phyloP scores from a whole-genome alignment of 2,113 vertebrate genomes.

The Eidolon helvum region DNA sequence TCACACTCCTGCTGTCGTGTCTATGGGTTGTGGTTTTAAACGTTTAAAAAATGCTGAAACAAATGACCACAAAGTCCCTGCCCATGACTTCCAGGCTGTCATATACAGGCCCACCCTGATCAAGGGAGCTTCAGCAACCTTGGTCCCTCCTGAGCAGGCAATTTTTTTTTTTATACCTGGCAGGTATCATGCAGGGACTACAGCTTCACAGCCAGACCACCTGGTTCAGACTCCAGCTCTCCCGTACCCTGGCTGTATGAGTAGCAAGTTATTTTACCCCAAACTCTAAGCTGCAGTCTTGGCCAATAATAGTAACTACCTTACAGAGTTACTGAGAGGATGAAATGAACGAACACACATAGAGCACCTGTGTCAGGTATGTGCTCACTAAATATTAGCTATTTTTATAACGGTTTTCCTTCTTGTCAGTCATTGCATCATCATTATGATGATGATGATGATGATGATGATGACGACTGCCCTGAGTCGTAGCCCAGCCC shows the following conservation, averaged over 20 bases:
- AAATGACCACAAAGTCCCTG: not conserved
- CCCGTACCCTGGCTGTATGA: rapidly evolving
- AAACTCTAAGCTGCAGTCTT: no score
- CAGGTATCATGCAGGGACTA: rapidly evolving
- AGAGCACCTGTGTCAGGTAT: not conserved
- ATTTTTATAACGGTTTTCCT: rapidly evolving
- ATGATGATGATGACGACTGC: no score
- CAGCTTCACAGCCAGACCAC: not conserved
- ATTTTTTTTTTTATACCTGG: rapidly evolving
- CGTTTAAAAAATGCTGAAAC: not conserved
- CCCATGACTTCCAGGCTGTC: not conserved
- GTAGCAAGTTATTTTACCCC: rapidly evolving
- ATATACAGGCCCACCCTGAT: not conserved
- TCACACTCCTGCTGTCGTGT: not conserved
- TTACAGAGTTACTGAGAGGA: not conserved
- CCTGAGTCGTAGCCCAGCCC: not conserved
- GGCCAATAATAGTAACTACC: no score
- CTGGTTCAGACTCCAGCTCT: not conserved
- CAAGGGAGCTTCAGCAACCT: rapidly evolving
- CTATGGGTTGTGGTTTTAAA: not conserved
- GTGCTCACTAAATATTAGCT: not conserved
- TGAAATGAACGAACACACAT: rapidly evolving
- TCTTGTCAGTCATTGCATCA: rapidly evolving
- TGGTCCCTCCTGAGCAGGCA: not conserved
- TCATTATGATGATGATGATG: rapidly evolving